Evolutionary conservation across 2,113 vertebrate genomes (phyloP).

Genomic region (Passerina amoena): DNA sequence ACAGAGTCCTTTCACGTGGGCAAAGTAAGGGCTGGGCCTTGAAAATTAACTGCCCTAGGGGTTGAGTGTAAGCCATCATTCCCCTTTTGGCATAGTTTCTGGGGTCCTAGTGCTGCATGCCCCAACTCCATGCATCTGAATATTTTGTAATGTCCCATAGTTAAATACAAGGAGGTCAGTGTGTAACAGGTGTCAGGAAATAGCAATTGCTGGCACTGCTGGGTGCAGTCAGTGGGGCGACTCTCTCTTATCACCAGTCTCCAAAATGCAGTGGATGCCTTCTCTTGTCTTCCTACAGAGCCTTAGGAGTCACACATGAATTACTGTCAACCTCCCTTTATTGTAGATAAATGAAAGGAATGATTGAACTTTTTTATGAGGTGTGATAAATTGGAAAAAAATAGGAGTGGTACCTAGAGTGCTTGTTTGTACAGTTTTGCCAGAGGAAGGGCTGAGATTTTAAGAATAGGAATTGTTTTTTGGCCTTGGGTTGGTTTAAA

Average conservation of each 20-base stretch:
- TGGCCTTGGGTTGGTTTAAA: not conserved
- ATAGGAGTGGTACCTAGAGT: not conserved
- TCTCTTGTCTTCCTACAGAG: not conserved
- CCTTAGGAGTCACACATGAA: not conserved
- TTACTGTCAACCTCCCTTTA: not conserved
- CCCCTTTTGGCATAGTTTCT: not conserved
- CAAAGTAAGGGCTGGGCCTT: not conserved
- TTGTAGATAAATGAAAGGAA: not conserved
- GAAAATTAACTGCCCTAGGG: not conserved
- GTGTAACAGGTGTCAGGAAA: not conserved
- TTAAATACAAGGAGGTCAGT: not conserved
- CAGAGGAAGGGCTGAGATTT: not conserved
- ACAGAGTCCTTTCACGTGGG: accelerated
- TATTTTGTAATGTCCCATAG: not conserved
- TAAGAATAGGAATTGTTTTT: not conserved
- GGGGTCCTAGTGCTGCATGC: not conserved
- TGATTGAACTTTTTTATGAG: not conserved
- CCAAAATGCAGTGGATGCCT: not conserved
- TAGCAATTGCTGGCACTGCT: not conserved
- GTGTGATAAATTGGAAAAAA: not conserved
- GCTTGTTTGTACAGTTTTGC: not conserved
- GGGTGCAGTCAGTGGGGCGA: not conserved
- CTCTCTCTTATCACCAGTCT: not conserved
- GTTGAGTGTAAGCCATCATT: not conserved
- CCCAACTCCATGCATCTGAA: not conserved